These are phyloP conservation scores for Ferrisia virgata DNA, from an alignment of 2,888 invertebrate genomes.

Conservation along the genomic window DNA sequence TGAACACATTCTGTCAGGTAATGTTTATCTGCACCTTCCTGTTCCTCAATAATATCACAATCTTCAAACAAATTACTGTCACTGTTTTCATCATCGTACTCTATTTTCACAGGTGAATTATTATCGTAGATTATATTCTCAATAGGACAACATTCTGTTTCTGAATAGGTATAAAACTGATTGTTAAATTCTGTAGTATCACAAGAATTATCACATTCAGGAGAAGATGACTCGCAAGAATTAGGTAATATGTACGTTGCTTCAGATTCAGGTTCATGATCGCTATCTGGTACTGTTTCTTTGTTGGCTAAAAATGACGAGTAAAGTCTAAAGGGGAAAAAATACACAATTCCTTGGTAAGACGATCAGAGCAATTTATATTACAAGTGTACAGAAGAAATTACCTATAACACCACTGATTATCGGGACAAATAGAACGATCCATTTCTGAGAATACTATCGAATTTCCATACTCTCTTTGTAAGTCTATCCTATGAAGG, in stretches of 20 bases:
- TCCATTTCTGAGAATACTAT: not conserved
- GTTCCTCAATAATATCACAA: not conserved
- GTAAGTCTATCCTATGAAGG: slow-evolving; percentile 15
- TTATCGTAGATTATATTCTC: not conserved
- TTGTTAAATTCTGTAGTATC: not conserved
- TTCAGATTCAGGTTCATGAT: not conserved
- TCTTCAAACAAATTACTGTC: not conserved
- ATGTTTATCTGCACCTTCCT: not conserved
- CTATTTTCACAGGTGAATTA: not conserved
- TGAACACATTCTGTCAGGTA: not conserved
- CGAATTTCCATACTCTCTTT: not conserved
- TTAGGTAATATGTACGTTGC: too few species aligned
- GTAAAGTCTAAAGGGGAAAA: not conserved
- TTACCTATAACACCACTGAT: slow-evolving; percentile 37
- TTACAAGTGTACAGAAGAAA: too few species aligned
- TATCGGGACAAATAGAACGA: slow-evolving; percentile 18
- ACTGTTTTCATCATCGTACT: not conserved
- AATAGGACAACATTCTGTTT: not conserved
- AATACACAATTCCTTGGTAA: not conserved
- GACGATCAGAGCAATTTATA: too few species aligned
- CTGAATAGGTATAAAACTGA: not conserved
- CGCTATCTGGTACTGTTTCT: not conserved
- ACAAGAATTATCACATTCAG: not conserved
- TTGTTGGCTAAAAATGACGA: not conserved
- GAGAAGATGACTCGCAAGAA: not conserved